phyloP scores from a whole-genome alignment of 2,888 invertebrate genomes.

The Agrilus mali region DNA sequence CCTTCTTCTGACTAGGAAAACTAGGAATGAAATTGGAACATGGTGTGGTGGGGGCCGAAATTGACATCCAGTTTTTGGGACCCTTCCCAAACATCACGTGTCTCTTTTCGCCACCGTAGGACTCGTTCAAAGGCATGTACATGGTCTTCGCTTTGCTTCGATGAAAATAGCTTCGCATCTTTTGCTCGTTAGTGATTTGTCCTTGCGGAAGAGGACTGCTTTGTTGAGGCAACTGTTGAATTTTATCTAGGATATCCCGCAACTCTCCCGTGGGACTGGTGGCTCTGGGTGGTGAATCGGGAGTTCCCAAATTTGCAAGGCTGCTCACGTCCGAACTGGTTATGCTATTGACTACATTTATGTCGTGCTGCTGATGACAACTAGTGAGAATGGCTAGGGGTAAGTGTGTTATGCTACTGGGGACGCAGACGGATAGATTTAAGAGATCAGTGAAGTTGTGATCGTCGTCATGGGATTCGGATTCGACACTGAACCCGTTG shows the following conservation, averaged over 20 bases:
- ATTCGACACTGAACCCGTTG: conserved; percentile 21
- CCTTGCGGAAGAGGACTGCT: conserved; percentile 30
- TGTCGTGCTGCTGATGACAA: conserved; percentile 18
- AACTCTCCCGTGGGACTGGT: conserved; percentile 73
- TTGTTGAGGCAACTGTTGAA: conserved; percentile 50
- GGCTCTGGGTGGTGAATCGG: conserved; percentile 65
- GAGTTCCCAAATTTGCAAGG: conserved; percentile 51
- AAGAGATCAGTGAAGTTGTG: conserved; percentile 31
- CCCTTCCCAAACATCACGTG: conserved; percentile 12
- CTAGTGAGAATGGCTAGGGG: conserved; percentile 22
- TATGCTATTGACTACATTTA: conserved; percentile 32
- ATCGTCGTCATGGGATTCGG: conserved; percentile 26
- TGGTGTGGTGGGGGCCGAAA: conserved; percentile 72
- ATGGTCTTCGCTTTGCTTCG: conserved; percentile 51
- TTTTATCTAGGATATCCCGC: conserved; percentile 58
- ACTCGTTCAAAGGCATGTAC: conserved; percentile 49
- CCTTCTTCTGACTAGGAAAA: conserved; percentile 38
- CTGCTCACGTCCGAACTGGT: conserved; percentile 56
- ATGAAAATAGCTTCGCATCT: conserved; percentile 33
- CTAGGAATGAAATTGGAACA: conserved; percentile 54
- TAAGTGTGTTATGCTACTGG: conserved; percentile 22
- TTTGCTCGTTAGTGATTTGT: conserved; percentile 31
- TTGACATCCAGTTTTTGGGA: conserved; percentile 45
- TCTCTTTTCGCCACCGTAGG: conserved; percentile 12
- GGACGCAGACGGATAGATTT: conserved; percentile 30